A percentile compares a stretch with the other conserved stretches of the same genome.
Evolutionary conservation across 2,113 vertebrate genomes (phyloP).

Genomic region (Eurypyga helias): DNA sequence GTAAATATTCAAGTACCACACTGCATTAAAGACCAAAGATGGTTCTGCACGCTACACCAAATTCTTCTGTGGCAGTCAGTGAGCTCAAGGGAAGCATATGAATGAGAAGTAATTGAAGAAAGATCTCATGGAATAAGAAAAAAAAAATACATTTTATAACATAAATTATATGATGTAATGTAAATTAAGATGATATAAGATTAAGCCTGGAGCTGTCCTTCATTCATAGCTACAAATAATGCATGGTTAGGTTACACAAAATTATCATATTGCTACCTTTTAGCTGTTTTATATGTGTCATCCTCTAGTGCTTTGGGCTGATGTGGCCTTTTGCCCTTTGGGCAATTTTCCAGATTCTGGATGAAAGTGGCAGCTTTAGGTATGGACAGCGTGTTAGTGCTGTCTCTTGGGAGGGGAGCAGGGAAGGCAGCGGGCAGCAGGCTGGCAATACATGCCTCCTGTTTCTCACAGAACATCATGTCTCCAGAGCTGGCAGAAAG

Average conservation of each 20-base stretch:
- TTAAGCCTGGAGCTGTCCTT: background rate
- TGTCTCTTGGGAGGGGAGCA: background rate
- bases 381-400: background rate
- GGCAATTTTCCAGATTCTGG: background rate
- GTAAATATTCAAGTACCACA: background rate
- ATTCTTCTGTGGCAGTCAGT: background rate
- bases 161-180: background rate
- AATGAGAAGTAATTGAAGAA: background rate
- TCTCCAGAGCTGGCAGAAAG: background rate
- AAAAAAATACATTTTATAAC: background rate
- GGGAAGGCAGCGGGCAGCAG: background rate
- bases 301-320: background rate
- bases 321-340: background rate
- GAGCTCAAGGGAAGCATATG: background rate
- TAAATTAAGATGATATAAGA: background rate
- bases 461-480: background rate
- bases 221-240: background rate
- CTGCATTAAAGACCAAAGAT: background rate
- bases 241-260: background rate
- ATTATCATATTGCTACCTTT: background rate
- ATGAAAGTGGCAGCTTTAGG: background rate
- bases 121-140: background rate
- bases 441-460: accelerated
- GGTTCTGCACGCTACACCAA: background rate
- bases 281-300: background rate